phyloP scores from a whole-genome alignment of 1,140 invertebrate genomes.

The Ceratosolen solmsi region DNA sequence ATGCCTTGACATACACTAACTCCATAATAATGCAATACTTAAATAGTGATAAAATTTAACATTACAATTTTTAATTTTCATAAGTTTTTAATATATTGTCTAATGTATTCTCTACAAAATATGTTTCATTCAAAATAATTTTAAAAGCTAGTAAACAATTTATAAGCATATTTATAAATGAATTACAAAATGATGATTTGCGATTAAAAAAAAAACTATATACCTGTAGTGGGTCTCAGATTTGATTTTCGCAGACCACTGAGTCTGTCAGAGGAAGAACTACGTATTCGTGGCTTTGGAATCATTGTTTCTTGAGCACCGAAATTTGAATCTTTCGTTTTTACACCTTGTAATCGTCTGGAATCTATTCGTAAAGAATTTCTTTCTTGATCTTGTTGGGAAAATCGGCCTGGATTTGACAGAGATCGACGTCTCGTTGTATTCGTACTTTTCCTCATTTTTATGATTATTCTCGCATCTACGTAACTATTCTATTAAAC shows the following conservation, averaged over 20 bases:
- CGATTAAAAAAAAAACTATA: not conserved
- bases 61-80: too few species aligned
- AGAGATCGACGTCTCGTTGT: conserved; percentile 55
- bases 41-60: too few species aligned
- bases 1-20: not conserved
- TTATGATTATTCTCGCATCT: not conserved
- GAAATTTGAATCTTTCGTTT: conserved; percentile 50
- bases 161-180: not conserved
- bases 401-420: conserved; percentile 59
- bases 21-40: not conserved
- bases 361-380: conserved; percentile 52
- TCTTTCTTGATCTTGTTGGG: conserved; percentile 58
- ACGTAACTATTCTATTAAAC: not conserved
- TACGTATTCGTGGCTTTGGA: conserved; percentile 59
- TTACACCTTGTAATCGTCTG: conserved; percentile 49
- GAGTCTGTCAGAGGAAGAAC: conserved; percentile 57
- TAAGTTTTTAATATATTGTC: too few species aligned
- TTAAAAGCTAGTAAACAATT: conserved; percentile 8
- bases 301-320: conserved; percentile 58
- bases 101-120: too few species aligned
- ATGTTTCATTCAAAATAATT: not conserved
- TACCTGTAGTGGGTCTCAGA: conserved; percentile 56
- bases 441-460: conserved; percentile 55
- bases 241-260: conserved; percentile 54
- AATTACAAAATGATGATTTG: not conserved